These are phyloP conservation scores for Myotis vivesi DNA, from an alignment of 2,797 vertebrate genomes.

Conservation along the genomic window DNA sequence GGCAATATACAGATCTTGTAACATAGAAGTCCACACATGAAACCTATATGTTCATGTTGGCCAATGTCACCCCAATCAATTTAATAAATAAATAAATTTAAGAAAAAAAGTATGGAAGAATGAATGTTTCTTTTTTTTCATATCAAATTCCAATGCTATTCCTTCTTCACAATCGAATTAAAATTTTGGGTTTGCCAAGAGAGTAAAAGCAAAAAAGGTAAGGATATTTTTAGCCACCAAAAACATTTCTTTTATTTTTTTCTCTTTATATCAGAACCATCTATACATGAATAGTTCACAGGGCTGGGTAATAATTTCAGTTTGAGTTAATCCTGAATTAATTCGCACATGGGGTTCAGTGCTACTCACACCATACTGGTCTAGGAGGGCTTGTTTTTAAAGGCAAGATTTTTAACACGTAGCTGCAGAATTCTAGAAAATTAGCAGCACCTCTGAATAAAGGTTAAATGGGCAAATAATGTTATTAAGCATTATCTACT, in stretches of 20 bases:
- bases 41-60: no score
- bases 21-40: no score
- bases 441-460: background rate
- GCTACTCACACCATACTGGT: background rate
- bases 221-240: background rate
- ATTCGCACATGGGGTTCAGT: background rate
- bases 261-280: background rate
- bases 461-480: background rate
- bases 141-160: background rate
- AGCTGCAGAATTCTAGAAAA: background rate
- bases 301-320: background rate
- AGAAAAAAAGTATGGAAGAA: no score
- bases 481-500: background rate
- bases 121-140: background rate
- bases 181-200: background rate
- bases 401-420: background rate
- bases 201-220: background rate
- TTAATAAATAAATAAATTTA: no score
- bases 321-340: background rate
- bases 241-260: no score
- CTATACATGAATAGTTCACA: background rate
- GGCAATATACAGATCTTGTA: no score
- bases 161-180: background rate
- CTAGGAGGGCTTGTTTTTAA: background rate
- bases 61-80: no score